Evolutionary conservation across 2,888 invertebrate genomes (phyloP).

Genomic region (Parnassius mnemosyne): DNA sequence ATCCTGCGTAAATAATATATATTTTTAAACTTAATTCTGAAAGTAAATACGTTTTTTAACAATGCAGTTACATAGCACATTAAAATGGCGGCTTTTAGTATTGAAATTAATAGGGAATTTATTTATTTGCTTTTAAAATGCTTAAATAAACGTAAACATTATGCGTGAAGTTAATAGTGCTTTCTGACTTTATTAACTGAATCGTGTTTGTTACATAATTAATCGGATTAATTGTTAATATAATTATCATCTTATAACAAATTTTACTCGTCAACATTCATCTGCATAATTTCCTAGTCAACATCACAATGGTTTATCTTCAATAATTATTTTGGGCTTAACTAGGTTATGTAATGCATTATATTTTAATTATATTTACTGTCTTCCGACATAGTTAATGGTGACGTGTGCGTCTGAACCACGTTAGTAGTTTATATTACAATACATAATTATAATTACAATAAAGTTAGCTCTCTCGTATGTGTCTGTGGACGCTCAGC

Average conservation of each 20-base stretch:
- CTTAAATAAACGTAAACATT: not conserved
- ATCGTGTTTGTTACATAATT: constrained; percentile 34
- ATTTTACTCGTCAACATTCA: constrained; percentile 69
- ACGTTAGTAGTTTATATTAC: constrained; percentile 54
- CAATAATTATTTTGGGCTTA: constrained; percentile 66
- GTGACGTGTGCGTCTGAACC: constrained; percentile 76
- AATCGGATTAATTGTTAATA: constrained; percentile 28
- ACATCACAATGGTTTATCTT: constrained; percentile 76
- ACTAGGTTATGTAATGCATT: constrained; percentile 53
- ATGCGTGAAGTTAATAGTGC: constrained; percentile 5
- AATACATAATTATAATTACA: constrained; percentile 48
- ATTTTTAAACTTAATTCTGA: not conserved
- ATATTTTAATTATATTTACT: constrained; percentile 54
- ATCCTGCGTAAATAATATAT: not conserved
- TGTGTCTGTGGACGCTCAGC: constrained; percentile 29
- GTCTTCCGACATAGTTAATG: constrained; percentile 63
- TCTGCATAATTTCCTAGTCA: constrained; percentile 68
- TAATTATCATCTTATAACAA: constrained; percentile 50
- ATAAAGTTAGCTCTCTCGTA: constrained; percentile 73
- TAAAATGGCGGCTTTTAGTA: not conserved
- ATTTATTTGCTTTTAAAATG: not conserved
- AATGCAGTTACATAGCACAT: too few species aligned
- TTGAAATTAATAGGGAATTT: not conserved
- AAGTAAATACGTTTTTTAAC: constrained; percentile 4
- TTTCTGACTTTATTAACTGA: not conserved